These are phyloP conservation scores for Zelostemma sp. DNA, from an alignment of 1,140 invertebrate genomes.

Conservation along the genomic window DNA sequence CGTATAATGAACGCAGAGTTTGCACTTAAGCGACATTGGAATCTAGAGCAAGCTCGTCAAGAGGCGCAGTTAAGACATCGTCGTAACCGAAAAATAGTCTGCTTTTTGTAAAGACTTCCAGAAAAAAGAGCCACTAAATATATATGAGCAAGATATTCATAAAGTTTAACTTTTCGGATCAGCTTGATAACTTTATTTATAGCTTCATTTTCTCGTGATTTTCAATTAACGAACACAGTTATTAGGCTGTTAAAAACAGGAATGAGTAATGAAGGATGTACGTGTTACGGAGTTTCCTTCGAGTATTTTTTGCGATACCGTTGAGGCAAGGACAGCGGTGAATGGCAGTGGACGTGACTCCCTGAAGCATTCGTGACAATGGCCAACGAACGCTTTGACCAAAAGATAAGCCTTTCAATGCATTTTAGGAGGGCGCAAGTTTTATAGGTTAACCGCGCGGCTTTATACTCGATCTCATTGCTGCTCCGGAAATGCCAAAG, in stretches of 20 bases:
- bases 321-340: background rate
- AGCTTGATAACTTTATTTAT: too few relatives aligned
- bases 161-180: too few relatives aligned
- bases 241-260: too few relatives aligned
- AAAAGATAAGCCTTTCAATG: slow-evolving; percentile 8
- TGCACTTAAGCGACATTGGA: slow-evolving; percentile 12
- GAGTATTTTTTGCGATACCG: background rate
- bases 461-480: background rate
- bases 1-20: background rate
- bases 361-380: slow-evolving; percentile 20
- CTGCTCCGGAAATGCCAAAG: background rate
- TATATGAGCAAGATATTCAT: too few relatives aligned
- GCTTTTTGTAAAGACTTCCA: background rate
- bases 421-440: slow-evolving; percentile 4
- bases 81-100: background rate
- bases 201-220: too few relatives aligned
- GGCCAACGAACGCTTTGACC: slow-evolving; percentile 15
- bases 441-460: slow-evolving; percentile 5
- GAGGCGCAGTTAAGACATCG: slow-evolving; percentile 14
- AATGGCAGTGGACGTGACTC: slow-evolving; percentile 24
- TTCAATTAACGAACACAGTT: too few relatives aligned
- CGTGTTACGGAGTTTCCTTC: too few relatives aligned
- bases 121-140: too few relatives aligned
- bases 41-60: slow-evolving; percentile 44
- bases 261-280: too few relatives aligned